phyloP scores from a whole-genome alignment of 2,888 invertebrate species.

The Pristionchus fissidentatus region DNA sequence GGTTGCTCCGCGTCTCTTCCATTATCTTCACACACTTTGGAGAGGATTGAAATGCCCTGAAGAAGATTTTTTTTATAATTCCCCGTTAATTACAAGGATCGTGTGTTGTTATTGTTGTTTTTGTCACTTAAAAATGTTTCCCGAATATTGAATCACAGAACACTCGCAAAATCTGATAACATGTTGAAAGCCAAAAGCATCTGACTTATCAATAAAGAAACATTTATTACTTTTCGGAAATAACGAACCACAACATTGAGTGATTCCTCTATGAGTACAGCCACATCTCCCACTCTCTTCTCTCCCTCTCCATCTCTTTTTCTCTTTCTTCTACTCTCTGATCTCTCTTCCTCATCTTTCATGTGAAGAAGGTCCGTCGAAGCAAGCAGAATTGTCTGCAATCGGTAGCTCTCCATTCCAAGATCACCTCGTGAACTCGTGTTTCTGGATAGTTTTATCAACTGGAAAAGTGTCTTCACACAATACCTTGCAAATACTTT shows the following conservation, averaged over 20 bases:
- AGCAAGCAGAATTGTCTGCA: neutral
- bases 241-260: neutral
- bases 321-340: neutral
- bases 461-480: neutral
- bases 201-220: too few relatives aligned
- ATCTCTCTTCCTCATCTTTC: neutral
- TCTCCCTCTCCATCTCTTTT: neutral
- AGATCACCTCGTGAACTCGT: neutral
- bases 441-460: neutral
- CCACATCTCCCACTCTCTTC: conserved; percentile 26
- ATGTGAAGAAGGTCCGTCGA: neutral
- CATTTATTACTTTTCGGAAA: neutral
- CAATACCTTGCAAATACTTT: too few relatives aligned
- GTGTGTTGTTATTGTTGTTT: neutral
- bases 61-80: neutral
- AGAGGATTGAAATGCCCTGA: neutral
- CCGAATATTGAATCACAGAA: too few relatives aligned
- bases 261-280: neutral
- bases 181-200: too few relatives aligned
- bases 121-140: neutral
- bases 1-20: conserved; percentile 32
- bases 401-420: too few relatives aligned
- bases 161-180: too few relatives aligned
- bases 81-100: neutral
- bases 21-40: conserved; percentile 2